A percentile compares a stretch with the other conserved stretches of the same genome.
Conservation (phyloP, 2,113 vertebrate species). For the Misgurnus anguillicaudatus region DNA sequence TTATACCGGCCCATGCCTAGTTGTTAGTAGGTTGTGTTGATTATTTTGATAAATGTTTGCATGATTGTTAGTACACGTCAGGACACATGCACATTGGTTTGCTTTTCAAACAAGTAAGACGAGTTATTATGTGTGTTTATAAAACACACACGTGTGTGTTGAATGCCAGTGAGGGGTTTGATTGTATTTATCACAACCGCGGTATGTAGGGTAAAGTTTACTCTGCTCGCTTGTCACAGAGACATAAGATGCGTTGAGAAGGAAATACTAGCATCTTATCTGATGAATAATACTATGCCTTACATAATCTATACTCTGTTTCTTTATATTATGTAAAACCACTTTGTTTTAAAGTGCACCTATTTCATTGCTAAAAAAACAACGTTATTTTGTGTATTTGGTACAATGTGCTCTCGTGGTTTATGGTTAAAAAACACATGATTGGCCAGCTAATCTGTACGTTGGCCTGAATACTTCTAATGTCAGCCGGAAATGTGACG, state of each 20-base stretch:
- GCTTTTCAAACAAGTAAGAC: background rate
- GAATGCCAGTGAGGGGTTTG: background rate
- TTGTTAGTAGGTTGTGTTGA: background rate
- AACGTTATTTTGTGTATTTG: too few species aligned
- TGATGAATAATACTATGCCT: background rate
- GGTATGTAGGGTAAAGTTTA: constrained; percentile 22
- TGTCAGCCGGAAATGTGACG: too few species aligned
- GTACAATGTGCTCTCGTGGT: too few species aligned
- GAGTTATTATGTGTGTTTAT: constrained; percentile 24
- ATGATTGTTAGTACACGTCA: background rate
- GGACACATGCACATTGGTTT: constrained; percentile 9
- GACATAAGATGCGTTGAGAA: background rate
- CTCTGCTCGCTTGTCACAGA: background rate
- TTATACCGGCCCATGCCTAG: too few species aligned
- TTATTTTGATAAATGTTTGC: background rate
- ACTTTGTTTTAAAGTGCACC: too few species aligned
- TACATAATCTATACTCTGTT: background rate
- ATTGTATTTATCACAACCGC: background rate
- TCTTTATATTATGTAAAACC: background rate
- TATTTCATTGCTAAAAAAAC: too few species aligned
- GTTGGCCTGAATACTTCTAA: too few species aligned
- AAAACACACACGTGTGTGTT: background rate
- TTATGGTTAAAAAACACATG: too few species aligned
- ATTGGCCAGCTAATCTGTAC: too few species aligned
- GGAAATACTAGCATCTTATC: background rate